Evolutionary conservation across 2,888 invertebrate genomes (phyloP).

Genomic region (Ichneumon xanthorius): DNA sequence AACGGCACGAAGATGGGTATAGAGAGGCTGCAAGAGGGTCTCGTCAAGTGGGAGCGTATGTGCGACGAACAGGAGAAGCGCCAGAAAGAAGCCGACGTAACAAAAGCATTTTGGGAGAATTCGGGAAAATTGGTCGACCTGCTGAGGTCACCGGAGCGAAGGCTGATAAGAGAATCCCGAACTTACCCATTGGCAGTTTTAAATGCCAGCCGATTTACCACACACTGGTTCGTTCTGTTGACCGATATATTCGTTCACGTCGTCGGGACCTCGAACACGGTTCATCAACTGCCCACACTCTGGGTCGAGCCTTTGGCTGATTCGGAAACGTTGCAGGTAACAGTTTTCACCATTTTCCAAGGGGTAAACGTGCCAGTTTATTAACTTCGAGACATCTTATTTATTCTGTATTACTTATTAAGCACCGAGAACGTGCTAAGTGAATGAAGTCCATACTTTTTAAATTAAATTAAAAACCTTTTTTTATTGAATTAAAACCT

Average conservation of each 20-base stretch:
- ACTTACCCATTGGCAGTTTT: slow-evolving; percentile 89
- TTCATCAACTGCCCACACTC: slow-evolving; percentile 90
- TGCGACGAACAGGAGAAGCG: slow-evolving; percentile 88
- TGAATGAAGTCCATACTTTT: neutral
- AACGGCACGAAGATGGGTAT: slow-evolving; percentile 84
- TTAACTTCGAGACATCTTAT: neutral
- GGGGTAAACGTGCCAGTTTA: neutral
- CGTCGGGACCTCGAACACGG: slow-evolving; percentile 88
- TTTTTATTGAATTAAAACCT: neutral
- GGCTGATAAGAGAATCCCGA: slow-evolving; percentile 92
- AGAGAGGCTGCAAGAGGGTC: slow-evolving; percentile 87
- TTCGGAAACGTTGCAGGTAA: slow-evolving; percentile 87
- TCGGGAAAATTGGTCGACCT: slow-evolving; percentile 88
- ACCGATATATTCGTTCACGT: slow-evolving; percentile 93
- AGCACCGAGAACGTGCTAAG: neutral
- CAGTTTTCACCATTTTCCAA: neutral
- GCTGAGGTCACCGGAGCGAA: slow-evolving; percentile 88
- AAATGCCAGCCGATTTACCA: slow-evolving; percentile 90
- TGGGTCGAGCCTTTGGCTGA: slow-evolving; percentile 93
- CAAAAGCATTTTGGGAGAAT: slow-evolving; percentile 91
- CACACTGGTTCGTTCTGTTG: slow-evolving; percentile 93
- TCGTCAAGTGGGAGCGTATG: slow-evolving; percentile 88
- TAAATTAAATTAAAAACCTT: neutral
- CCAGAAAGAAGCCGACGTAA: slow-evolving; percentile 89
- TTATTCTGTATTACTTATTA: neutral